Percentiles rank a stretch among this genome's conserved stretches.
Evolutionary conservation across 1,140 invertebrate species (phyloP).

Genomic region (Dolichoris vasculosae): DNA sequence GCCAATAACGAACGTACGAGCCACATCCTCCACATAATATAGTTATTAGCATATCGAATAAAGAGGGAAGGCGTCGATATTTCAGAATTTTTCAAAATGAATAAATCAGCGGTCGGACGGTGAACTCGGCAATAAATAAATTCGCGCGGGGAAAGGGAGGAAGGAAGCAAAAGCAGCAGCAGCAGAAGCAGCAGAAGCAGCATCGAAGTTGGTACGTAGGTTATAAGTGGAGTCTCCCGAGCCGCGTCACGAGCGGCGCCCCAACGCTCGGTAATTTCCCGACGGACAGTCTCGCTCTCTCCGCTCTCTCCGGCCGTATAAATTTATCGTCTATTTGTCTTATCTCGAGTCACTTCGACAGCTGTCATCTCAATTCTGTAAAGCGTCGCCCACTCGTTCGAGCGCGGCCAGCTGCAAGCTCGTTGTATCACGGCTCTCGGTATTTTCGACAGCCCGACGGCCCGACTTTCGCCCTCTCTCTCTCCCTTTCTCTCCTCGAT

Average conservation of each 20-base stretch:
- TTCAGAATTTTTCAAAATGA: conserved; percentile 42
- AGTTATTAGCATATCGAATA: conserved; percentile 32
- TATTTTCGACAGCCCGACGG: neutral
- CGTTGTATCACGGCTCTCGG: neutral
- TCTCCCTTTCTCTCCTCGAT: neutral
- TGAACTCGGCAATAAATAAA: conserved; percentile 43
- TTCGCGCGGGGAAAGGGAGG: neutral
- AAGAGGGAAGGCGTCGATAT: conserved; percentile 26
- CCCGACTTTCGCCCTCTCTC: neutral
- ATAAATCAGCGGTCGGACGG: conserved; percentile 36
- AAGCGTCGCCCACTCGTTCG: conserved; percentile 30
- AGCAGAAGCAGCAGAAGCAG: no score
- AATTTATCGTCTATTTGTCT: conserved; percentile 52
- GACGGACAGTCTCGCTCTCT: conserved; percentile 22
- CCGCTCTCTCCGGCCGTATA: conserved; percentile 18
- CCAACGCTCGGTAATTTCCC: conserved; percentile 41
- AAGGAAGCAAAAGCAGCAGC: neutral
- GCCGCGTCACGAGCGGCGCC: neutral
- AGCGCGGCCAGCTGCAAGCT: neutral
- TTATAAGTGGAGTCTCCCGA: neutral
- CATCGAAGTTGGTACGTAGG: neutral
- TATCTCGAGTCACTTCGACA: conserved; percentile 51
- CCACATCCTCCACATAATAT: conserved; percentile 10
- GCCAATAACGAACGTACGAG: conserved; percentile 10
- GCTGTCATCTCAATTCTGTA: conserved; percentile 52